phyloP scores from a whole-genome alignment of 2,797 vertebrate genomes.

The Eulemur mongoz region DNA sequence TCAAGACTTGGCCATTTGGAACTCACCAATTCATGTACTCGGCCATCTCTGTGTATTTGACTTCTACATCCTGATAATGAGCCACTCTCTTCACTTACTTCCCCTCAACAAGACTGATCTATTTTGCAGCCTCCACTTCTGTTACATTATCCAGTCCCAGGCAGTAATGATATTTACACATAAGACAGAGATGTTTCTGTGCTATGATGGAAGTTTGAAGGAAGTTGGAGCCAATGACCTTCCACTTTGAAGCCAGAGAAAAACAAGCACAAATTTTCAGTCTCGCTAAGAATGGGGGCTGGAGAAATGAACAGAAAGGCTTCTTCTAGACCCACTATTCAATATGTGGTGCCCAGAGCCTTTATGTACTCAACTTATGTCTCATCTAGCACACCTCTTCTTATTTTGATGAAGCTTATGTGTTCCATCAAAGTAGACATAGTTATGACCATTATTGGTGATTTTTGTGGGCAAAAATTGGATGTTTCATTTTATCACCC shows the following conservation, averaged over 20 bases:
- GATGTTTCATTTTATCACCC: neutral
- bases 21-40: neutral
- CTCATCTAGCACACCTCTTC: neutral
- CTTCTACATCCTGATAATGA: constrained; percentile 62
- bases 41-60: constrained; percentile 9
- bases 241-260: constrained; percentile 55
- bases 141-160: constrained; percentile 34
- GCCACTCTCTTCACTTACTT: neutral
- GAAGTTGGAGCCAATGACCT: constrained; percentile 44
- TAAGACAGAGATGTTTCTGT: constrained; percentile 44
- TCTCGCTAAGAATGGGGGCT: neutral
- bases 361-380: neutral
- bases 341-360: neutral
- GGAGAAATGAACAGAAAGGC: neutral
- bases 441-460: neutral
- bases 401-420: neutral
- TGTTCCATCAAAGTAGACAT: neutral
- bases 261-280: constrained; percentile 38
- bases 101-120: neutral
- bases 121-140: constrained; percentile 42
- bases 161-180: constrained; percentile 43
- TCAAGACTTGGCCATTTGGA: constrained; percentile 15
- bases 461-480: neutral
- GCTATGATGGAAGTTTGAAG: constrained; percentile 33
- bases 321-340: neutral